A percentile compares a stretch with the other conserved stretches of the same genome.
phyloP scores from a whole-genome alignment of 2,113 vertebrate species.

The Danionella cerebrum region DNA sequence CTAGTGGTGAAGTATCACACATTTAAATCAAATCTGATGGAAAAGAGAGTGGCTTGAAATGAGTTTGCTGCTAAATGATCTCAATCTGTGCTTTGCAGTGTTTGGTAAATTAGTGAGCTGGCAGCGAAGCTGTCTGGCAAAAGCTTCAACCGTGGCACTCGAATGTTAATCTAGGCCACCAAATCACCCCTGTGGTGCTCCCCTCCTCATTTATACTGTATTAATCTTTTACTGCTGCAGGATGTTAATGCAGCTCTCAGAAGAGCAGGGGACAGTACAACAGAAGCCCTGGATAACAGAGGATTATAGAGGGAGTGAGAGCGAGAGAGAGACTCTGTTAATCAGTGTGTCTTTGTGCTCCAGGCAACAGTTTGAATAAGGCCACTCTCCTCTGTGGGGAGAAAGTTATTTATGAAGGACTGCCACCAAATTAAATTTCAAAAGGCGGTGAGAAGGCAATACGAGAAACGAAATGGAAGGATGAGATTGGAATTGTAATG shows the following conservation, averaged over 20 bases:
- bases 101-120: not conserved
- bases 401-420: constrained; percentile 37
- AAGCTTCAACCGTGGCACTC: not conserved
- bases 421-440: constrained; percentile 39
- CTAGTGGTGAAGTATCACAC: too few species aligned
- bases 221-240: constrained; percentile 30
- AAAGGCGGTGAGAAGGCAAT: constrained; percentile 24
- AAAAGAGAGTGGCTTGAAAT: not conserved
- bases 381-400: constrained; percentile 3
- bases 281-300: constrained; percentile 23
- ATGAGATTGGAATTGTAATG: constrained; percentile 34
- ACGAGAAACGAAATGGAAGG: constrained; percentile 18
- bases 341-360: constrained; percentile 25
- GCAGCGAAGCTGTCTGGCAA: not conserved
- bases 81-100: not conserved
- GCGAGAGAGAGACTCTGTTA: constrained; percentile 9
- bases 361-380: constrained; percentile 17
- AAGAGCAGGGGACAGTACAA: constrained; percentile 21
- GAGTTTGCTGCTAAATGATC: not conserved
- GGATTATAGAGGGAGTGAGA: constrained; percentile 8
- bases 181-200: constrained; percentile 1
- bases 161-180: constrained; percentile 19
- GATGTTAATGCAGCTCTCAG: constrained; percentile 18
- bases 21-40: too few species aligned
- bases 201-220: constrained; percentile 31